Conservation (phyloP, 2,113 vertebrate species). For the Bujurquina vittata region DNA sequence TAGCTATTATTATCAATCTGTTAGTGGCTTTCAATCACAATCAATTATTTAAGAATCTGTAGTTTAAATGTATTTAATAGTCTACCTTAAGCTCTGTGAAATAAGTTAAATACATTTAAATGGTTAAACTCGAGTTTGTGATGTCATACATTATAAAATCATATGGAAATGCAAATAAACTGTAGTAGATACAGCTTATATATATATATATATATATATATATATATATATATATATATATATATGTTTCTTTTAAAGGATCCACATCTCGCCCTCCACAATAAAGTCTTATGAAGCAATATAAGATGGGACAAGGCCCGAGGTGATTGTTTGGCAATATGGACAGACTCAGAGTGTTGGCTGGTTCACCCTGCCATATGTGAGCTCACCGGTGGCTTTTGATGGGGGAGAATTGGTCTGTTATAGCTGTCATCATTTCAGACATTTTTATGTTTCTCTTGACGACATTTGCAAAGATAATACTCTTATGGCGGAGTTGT, state of each 20-base stretch:
- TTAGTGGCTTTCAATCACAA: background rate
- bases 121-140: background rate
- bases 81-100: background rate
- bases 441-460: conserved; percentile 69
- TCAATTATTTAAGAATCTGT: background rate
- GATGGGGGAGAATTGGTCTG: conserved; percentile 76
- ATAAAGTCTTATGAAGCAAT: conserved; percentile 76
- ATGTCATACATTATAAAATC: background rate
- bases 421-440: conserved; percentile 74
- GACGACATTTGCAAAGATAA: conserved; percentile 32
- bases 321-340: conserved; percentile 81
- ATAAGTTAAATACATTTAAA: background rate
- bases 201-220: too few species aligned
- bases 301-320: conserved; percentile 74
- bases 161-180: conserved; percentile 24
- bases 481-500: background rate
- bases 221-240: background rate
- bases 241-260: background rate
- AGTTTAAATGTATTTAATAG: background rate
- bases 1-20: background rate
- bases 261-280: conserved; percentile 44
- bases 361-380: conserved; percentile 71
- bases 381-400: conserved; percentile 76
- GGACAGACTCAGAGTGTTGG: conserved; percentile 75
- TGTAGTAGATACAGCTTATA: background rate